phyloP scores from a whole-genome alignment of 2,888 invertebrate species.

The Cryptus viduatorius region DNA sequence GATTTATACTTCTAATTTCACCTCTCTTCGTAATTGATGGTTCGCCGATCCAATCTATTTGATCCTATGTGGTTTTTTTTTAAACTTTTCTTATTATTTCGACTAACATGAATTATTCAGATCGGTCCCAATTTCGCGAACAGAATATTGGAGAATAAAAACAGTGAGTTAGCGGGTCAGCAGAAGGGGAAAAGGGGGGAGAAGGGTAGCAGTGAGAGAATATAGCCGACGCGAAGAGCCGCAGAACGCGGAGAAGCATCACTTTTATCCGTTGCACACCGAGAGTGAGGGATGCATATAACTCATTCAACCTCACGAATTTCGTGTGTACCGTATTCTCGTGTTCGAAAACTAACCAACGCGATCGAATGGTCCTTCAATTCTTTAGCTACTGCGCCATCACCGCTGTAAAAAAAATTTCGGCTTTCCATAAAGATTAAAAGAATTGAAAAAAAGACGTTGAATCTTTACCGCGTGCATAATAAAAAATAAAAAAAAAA shows the following conservation, averaged over 20 bases:
- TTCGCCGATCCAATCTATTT: slow-evolving; percentile 53
- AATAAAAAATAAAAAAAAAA: not conserved
- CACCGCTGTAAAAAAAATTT: not conserved
- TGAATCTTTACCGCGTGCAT: not conserved
- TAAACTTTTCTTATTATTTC: slow-evolving; percentile 44
- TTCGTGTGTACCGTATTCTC: slow-evolving; percentile 13
- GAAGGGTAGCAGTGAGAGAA: not conserved
- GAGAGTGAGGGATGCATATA: slow-evolving; percentile 29
- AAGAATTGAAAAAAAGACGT: not conserved
- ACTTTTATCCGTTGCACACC: slow-evolving; percentile 24
- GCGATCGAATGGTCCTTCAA: not conserved
- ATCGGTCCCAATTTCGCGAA: slow-evolving; percentile 54
- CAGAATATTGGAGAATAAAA: slow-evolving; percentile 55
- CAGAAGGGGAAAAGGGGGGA: not conserved
- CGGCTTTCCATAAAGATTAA: not conserved
- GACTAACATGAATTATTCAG: slow-evolving; percentile 61
- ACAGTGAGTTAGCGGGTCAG: slow-evolving; percentile 1
- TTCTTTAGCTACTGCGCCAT: not conserved
- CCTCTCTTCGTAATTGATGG: slow-evolving; percentile 55
- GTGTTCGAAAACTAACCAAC: slow-evolving; percentile 3
- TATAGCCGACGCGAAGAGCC: not conserved
- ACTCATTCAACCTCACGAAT: slow-evolving; percentile 24
- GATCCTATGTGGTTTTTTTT: slow-evolving; percentile 46
- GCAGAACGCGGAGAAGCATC: slow-evolving; percentile 30
- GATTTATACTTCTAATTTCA: slow-evolving; percentile 65